phyloP scores from a whole-genome alignment of 2,113 vertebrate genomes.

The Callipepla squamata region DNA sequence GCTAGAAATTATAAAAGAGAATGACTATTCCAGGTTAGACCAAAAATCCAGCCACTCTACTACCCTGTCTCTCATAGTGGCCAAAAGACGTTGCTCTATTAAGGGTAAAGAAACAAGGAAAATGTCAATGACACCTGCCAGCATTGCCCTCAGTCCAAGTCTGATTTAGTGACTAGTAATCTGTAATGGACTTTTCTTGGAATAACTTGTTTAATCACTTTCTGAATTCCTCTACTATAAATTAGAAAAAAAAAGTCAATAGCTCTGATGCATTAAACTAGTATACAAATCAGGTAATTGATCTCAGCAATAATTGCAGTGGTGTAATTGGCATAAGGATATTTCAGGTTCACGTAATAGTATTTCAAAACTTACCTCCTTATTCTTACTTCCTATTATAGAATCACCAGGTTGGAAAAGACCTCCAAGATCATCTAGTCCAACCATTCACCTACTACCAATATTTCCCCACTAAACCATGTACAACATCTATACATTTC shows the following conservation, averaged over 20 bases:
- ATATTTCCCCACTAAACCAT: no score
- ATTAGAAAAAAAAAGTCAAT: neutral
- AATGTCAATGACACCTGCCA: neutral
- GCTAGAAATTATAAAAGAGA: neutral
- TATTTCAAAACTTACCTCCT: neutral
- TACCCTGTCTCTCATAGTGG: neutral
- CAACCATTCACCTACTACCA: no score
- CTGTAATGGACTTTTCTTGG: neutral
- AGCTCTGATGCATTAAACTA: neutral
- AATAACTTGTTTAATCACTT: neutral
- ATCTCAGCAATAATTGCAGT: neutral
- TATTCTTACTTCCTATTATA: neutral
- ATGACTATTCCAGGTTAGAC: neutral
- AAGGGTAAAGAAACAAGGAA: neutral
- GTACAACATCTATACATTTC: no score
- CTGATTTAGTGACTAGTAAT: neutral
- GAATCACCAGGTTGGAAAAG: no score
- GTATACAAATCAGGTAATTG: neutral
- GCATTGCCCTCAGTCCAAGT: neutral
- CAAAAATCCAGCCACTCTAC: neutral
- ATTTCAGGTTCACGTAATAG: neutral
- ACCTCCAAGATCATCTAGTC: no score
- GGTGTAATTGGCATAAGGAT: neutral
- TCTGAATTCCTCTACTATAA: neutral
- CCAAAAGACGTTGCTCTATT: neutral